These are phyloP conservation scores for Nomada ferruginata DNA, from an alignment of 2,888 invertebrate species.

Conservation along the genomic window DNA sequence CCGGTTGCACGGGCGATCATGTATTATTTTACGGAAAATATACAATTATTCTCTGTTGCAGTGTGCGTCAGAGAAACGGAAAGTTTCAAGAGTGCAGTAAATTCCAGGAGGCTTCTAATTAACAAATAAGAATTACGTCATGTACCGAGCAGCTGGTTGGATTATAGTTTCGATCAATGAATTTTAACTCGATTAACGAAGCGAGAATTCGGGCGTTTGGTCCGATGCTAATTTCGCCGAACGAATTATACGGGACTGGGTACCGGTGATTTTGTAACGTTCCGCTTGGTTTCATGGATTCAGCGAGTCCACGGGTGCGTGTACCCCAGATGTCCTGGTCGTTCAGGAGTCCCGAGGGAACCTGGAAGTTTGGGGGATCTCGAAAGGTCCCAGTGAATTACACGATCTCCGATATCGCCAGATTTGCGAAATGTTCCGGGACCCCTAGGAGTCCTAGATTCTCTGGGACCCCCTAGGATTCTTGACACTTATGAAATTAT, in stretches of 20 bases:
- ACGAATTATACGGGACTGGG: background rate
- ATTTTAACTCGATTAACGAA: no score
- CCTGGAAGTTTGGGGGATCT: no score
- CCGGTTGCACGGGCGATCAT: background rate
- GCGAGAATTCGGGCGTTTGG: no score
- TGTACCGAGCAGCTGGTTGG: no score
- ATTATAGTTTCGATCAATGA: no score
- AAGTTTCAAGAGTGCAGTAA: no score
- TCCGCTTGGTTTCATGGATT: conserved; percentile 5
- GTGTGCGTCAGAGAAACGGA: no score
- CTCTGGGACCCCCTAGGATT: background rate
- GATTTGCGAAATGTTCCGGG: conserved; percentile 8
- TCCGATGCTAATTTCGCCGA: background rate
- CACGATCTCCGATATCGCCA: conserved; percentile 12
- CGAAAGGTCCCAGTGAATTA: background rate
- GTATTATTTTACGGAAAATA: background rate
- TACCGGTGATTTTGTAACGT: background rate
- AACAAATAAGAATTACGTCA: no score
- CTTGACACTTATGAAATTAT: background rate
- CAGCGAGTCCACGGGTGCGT: background rate
- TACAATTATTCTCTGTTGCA: no score
- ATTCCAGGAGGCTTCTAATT: no score
- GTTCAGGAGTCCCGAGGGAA: conserved; percentile 5
- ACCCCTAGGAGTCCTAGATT: no score
- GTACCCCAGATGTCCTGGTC: conserved; percentile 20